Evolutionary conservation across 2,113 vertebrate genomes (phyloP).

Genomic region (Mormyrus iriodes): DNA sequence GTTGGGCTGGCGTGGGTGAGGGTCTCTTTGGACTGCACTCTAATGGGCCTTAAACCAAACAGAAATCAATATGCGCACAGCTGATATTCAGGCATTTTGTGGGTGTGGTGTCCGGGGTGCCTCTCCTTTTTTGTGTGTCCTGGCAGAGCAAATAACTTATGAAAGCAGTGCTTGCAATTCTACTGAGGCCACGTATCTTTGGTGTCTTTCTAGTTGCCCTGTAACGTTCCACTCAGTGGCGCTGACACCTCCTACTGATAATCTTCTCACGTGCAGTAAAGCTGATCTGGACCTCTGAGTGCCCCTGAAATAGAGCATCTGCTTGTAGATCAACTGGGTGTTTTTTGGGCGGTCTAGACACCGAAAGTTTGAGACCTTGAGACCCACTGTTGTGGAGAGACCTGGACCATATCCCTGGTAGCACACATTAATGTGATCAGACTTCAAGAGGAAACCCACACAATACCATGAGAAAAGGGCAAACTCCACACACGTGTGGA

Average conservation of each 20-base stretch:
- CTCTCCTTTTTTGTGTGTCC: neutral
- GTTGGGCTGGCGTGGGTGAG: slow-evolving; percentile 36
- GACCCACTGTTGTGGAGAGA: neutral
- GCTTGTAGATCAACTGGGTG: neutral
- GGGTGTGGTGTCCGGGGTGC: neutral
- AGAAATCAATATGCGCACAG: neutral
- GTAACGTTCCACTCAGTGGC: neutral
- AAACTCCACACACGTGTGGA: neutral
- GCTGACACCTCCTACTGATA: neutral
- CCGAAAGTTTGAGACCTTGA: neutral
- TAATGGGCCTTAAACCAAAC: neutral
- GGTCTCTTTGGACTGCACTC: slow-evolving; percentile 41
- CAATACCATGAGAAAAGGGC: neutral
- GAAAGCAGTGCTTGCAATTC: neutral
- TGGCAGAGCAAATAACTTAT: neutral
- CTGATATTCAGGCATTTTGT: neutral
- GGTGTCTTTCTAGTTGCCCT: neutral
- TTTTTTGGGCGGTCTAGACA: neutral
- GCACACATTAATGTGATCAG: neutral
- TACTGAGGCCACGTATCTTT: neutral
- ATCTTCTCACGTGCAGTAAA: neutral
- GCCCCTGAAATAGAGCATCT: neutral
- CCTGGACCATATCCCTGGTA: neutral
- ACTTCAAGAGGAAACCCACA: neutral
- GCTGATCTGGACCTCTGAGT: neutral